These are phyloP conservation scores for Taeniopygia guttata DNA, from an alignment of 2,797 vertebrate species.

Conservation along the genomic window DNA sequence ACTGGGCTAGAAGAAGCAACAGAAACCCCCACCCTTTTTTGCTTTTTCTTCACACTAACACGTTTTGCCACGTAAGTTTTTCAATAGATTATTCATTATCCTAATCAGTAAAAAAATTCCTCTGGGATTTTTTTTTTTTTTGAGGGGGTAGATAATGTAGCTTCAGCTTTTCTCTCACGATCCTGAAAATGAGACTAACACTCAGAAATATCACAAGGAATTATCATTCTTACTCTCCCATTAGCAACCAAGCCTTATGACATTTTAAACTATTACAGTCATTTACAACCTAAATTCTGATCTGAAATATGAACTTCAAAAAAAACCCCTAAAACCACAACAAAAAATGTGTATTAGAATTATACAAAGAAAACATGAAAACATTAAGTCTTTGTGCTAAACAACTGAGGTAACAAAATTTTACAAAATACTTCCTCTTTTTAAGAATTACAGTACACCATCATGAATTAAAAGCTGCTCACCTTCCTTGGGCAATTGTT, in stretches of 20 bases:
- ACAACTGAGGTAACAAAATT: background rate
- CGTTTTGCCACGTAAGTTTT: background rate
- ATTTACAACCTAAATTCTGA: background rate
- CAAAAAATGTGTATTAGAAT: background rate
- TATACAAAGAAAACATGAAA: background rate
- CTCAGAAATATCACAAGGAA: background rate
- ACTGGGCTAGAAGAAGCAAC: background rate
- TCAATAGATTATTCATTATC: background rate
- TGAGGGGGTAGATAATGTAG: background rate
- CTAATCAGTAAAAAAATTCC: background rate
- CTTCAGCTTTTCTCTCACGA: background rate
- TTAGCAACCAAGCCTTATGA: background rate
- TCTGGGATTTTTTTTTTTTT: background rate
- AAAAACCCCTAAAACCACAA: accelerated
- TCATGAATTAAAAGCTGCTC: background rate
- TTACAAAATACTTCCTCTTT: background rate
- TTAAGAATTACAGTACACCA: background rate
- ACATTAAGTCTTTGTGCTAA: background rate
- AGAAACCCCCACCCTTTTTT: background rate
- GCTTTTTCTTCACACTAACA: background rate
- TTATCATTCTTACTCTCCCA: background rate
- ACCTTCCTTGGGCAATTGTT: background rate
- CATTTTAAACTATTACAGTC: background rate
- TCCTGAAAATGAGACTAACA: background rate
- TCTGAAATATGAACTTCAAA: background rate